A percentile compares a stretch with the other conserved stretches of the same genome.
Evolutionary conservation across 2,113 vertebrate species (phyloP).

Genomic region (Anolis sagrei): DNA sequence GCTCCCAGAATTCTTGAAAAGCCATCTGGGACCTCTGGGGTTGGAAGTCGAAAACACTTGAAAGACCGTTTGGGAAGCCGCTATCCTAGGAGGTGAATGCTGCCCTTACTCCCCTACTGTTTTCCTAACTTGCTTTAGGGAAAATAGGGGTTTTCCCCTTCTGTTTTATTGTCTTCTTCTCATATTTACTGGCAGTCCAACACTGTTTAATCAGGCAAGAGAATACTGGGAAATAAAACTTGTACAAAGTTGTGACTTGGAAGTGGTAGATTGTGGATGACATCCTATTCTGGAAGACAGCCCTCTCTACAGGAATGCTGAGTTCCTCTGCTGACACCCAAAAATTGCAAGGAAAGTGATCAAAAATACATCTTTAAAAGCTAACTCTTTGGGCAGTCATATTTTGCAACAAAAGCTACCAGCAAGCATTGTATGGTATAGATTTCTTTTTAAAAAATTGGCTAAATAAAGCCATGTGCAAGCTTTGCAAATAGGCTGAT

Average conservation of each 20-base stretch:
- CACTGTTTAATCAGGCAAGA: no score
- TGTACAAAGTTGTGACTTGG: neutral
- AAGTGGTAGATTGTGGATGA: neutral
- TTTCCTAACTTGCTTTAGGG: no score
- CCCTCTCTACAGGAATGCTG: neutral
- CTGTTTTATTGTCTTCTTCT: no score
- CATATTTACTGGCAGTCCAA: no score
- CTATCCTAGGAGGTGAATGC: no score
- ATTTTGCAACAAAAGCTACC: conserved; percentile 28
- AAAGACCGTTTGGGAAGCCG: no score
- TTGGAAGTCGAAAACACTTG: no score
- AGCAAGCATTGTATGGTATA: conserved; percentile 1
- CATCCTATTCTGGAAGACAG: neutral
- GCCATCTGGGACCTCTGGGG: no score
- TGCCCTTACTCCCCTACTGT: no score
- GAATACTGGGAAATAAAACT: neutral
- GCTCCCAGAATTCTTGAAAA: no score
- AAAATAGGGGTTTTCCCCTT: no score
- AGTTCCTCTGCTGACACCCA: no score
- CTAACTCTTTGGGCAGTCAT: neutral
- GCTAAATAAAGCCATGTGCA: conserved; percentile 39
- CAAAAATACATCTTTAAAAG: neutral
- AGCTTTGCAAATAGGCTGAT: conserved; percentile 33
- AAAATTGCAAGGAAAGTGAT: neutral
- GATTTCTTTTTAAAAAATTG: conserved; percentile 48